Percentiles rank a stretch among this genome's conserved stretches.
These are phyloP conservation scores for Sturnira hondurensis DNA, from an alignment of 2,113 vertebrate species.

Conservation along the genomic window DNA sequence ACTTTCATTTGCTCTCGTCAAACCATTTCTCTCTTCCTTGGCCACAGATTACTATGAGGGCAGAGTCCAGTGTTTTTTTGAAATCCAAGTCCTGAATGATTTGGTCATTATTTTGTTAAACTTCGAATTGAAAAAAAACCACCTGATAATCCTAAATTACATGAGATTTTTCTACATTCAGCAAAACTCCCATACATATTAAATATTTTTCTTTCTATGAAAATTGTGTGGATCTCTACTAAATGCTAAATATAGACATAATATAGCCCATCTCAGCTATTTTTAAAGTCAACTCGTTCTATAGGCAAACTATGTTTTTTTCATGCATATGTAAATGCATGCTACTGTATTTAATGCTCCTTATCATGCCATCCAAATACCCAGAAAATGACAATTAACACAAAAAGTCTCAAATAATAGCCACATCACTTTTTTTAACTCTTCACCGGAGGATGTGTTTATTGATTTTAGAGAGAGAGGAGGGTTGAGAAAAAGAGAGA, in stretches of 20 bases:
- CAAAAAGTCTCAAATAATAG: not conserved
- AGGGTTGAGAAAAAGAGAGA: too few species aligned
- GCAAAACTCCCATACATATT: not conserved
- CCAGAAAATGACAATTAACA: not conserved
- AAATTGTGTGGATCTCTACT: not conserved
- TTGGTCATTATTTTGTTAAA: not conserved
- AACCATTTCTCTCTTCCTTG: not conserved
- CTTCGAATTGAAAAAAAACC: not conserved
- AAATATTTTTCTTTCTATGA: not conserved
- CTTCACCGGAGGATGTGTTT: too few species aligned
- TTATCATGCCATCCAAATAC: not conserved
- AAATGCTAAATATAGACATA: not conserved
- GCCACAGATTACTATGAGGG: not conserved
- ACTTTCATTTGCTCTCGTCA: not conserved
- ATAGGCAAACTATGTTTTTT: not conserved
- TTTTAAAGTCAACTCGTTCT: not conserved
- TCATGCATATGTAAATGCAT: not conserved
- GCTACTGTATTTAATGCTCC: not conserved
- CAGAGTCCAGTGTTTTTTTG: not conserved
- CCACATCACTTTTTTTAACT: not conserved
- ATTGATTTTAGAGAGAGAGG: too few species aligned
- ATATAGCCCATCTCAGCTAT: not conserved
- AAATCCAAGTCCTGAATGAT: not conserved
- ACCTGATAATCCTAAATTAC: not conserved
- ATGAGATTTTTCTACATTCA: not conserved